Base-by-base conservation (phyloP, 2,113 vertebrate species). In the Ictidomys tridecemlineatus region DNA sequence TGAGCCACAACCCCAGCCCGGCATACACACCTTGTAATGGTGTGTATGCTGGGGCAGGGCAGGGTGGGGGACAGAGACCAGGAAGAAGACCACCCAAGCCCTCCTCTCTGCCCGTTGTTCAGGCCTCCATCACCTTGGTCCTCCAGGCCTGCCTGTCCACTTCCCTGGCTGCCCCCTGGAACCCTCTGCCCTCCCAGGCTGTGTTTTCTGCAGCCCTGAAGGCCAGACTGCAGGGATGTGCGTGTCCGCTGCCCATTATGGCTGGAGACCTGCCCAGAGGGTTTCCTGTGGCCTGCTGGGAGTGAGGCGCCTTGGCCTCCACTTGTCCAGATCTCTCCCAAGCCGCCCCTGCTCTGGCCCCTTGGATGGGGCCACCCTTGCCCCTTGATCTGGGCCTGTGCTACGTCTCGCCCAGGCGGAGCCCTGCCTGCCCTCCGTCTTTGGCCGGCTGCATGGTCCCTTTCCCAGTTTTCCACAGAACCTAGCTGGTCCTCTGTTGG, bases 371-470 rank as follows among this genome's bases (percentile, higher is more conserved):
- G 4, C 48, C n/a, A 1, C 5, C 32, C 16, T n/a, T 1, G 0
- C 14, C 13, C 6, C 56, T 69, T 22, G 9, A 20, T 69, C 82
- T 30, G 30, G 77, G 45, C 32, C 3, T 9, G 5, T 8, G 17
- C 32, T 26, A 17, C 45, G 18, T 14, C 63, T 67, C 16, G 24
- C 42, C 34, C 2, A 4, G 39, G 77, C 61, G 4, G 16, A 10
- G 58, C 65, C 13, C 39, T 61, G 48, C 45, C 69, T 5, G 3
- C 18, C 20, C 6, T 65, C 18, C 28, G 4, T 5, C 5, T 51
- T 17, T 7, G 10, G 5, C 11, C 3, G 0, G 8, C 28, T 42
- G 14, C 28, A 26, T 0, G 4, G 9, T 5, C 10, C 1, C 58
- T 16, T 56, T 84, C 13, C 76, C 0, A 13, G 51, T n/a, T 70